A percentile compares a stretch with the other conserved stretches of the same genome.
phyloP scores from a whole-genome alignment of 2,888 invertebrate species.

The Anticlea derivata region DNA sequence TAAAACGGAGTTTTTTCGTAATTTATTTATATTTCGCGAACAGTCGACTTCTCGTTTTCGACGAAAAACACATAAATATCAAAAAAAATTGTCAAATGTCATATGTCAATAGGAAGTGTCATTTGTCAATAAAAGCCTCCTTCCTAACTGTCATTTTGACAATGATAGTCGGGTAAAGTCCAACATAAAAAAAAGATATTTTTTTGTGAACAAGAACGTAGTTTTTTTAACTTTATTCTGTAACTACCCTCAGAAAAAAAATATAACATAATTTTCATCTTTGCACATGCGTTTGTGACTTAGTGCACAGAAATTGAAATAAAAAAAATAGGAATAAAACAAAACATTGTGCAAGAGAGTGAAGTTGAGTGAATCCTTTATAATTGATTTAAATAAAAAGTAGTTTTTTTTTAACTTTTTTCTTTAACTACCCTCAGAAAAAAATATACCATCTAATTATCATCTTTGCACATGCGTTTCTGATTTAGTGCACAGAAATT shows the following conservation, averaged over 20 bases:
- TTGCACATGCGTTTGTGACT: no score
- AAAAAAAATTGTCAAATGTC: no score
- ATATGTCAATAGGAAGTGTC: neutral
- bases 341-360: no score
- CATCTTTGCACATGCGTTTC: no score
- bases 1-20: neutral
- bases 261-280: no score
- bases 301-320: neutral
- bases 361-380: no score
- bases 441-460: no score
- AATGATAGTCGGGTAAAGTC: neutral
- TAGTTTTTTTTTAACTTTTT: no score
- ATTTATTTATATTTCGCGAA: neutral
- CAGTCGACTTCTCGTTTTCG: conserved; percentile 2
- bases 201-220: neutral
- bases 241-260: neutral
- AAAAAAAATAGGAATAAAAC: no score
- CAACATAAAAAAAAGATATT: neutral
- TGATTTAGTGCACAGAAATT: neutral
- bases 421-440: conserved; percentile 2
- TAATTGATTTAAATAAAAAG: no score
- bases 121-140: no score
- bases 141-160: neutral
- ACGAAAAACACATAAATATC: neutral
- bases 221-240: no score